phyloP scores from a whole-genome alignment of 1,140 invertebrate genomes.

The Aphidius gifuensis region DNA sequence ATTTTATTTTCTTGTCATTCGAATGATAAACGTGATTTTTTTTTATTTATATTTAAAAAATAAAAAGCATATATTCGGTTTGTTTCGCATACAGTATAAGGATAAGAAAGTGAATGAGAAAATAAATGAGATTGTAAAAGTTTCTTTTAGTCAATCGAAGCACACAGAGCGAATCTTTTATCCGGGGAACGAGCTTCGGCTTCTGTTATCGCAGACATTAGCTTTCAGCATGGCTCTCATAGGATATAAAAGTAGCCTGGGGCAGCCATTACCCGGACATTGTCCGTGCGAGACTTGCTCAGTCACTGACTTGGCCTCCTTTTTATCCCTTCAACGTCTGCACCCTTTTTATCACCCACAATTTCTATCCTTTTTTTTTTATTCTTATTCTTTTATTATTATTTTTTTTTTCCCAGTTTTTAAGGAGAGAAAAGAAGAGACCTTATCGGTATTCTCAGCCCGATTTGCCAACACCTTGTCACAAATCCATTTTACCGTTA shows the following conservation, averaged over 20 bases:
- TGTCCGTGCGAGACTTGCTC: constrained; percentile 39
- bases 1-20: too few species aligned
- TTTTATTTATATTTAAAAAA: too few species aligned
- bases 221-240: constrained; percentile 44
- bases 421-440: constrained; percentile 10
- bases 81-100: too few species aligned
- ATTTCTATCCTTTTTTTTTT: constrained; percentile 16
- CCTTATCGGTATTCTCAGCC: constrained; percentile 48
- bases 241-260: constrained; percentile 49
- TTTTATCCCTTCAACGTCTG: background rate
- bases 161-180: too few species aligned
- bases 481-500: constrained; percentile 49
- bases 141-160: too few species aligned
- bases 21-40: too few species aligned
- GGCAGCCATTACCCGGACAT: constrained; percentile 52
- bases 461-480: constrained; percentile 44
- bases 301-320: constrained; percentile 22
- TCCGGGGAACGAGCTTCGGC: too few species aligned
- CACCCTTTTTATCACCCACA: constrained; percentile 17
- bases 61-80: too few species aligned
- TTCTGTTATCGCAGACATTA: constrained; percentile 51
- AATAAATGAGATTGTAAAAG: too few species aligned
- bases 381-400: constrained; percentile 7
- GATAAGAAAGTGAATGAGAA: too few species aligned
- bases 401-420: constrained; percentile 12